A percentile compares a stretch with the other conserved stretches of the same genome.
phyloP scores from a whole-genome alignment of 2,888 invertebrate species.

The Syrista parreyssii region DNA sequence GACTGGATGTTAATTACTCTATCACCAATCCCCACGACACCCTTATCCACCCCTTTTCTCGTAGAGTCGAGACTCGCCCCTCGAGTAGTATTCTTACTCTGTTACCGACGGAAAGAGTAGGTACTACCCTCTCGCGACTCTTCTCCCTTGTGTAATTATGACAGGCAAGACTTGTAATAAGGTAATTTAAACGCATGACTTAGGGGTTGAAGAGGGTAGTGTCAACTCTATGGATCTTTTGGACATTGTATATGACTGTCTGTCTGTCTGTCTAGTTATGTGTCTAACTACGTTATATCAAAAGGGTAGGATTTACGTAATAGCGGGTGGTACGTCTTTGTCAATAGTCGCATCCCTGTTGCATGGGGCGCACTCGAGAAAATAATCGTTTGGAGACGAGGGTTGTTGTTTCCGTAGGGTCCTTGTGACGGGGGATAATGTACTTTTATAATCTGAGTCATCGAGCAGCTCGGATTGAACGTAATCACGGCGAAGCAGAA shows the following conservation, averaged over 20 bases:
- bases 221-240: not conserved
- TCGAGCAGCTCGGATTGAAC: not conserved
- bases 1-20: conserved; percentile 58
- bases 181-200: conserved; percentile 65
- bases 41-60: not conserved
- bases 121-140: not conserved
- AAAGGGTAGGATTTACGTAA: not conserved
- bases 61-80: not conserved
- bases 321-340: not conserved
- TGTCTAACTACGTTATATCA: not conserved
- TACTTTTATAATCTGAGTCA: not conserved
- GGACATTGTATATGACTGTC: not conserved
- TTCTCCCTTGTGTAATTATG: conserved; percentile 50
- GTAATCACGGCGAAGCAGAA: not conserved
- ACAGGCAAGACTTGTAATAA: conserved; percentile 57
- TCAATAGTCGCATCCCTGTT: not conserved
- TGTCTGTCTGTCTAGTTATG: not conserved
- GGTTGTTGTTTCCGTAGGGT: not conserved
- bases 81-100: not conserved
- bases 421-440: not conserved
- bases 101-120: not conserved
- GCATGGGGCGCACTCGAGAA: not conserved
- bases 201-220: conserved; percentile 39
- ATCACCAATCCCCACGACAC: conserved; percentile 32
- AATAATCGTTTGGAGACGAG: not conserved